Evolutionary conservation across 2,113 vertebrate species (phyloP).

Genomic region (Daboia siamensis): DNA sequence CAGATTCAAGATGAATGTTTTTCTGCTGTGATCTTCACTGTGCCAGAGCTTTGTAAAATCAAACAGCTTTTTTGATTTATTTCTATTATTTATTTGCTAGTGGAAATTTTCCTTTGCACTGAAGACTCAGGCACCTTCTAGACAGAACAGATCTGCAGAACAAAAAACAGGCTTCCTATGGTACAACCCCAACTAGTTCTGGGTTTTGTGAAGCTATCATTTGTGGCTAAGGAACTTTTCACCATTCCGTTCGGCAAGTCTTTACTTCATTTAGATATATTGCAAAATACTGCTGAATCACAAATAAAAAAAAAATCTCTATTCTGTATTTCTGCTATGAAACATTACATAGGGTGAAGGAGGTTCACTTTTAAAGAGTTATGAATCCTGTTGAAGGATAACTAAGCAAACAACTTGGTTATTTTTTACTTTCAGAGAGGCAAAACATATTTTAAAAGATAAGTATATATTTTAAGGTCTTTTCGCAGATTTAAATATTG

Average conservation of each 20-base stretch:
- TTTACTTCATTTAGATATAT: not conserved
- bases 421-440: not conserved
- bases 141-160: not conserved
- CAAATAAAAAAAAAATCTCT: not conserved
- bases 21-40: not conserved
- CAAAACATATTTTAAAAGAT: not conserved
- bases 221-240: not conserved
- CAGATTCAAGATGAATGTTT: not conserved
- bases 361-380: not conserved
- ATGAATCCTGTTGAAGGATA: not conserved
- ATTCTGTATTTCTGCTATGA: not conserved
- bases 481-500: not conserved
- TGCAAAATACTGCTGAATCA: not conserved
- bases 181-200: not conserved
- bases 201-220: not conserved
- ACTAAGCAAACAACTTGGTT: not conserved
- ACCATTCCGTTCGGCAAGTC: not conserved
- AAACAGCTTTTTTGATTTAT: not conserved
- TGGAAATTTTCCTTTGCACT: not conserved
- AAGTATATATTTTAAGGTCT: not conserved
- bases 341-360: not conserved
- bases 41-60: not conserved
- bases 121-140: not conserved
- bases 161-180: not conserved
- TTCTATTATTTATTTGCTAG: not conserved